Evolutionary conservation across 2,888 invertebrate species (phyloP).

Genomic region (Himalopsyche kuldschensis): DNA sequence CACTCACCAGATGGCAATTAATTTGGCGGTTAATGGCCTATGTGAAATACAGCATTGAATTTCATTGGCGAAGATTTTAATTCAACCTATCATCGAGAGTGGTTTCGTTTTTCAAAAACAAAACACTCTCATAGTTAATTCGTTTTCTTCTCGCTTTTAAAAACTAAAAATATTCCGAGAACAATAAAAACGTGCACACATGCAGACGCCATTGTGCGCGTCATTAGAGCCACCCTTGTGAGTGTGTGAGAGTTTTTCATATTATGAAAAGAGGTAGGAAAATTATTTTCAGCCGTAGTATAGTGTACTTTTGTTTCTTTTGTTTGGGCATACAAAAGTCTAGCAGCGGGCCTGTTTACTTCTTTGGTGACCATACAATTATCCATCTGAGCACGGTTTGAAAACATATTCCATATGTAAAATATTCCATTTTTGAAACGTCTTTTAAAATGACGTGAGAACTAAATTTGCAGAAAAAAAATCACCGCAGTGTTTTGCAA

Average conservation of each 20-base stretch:
- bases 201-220: background rate
- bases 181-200: background rate
- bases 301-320: background rate
- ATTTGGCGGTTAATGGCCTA: no score
- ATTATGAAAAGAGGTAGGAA: background rate
- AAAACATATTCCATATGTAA: no score
- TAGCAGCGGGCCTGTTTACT: background rate
- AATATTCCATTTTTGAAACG: no score
- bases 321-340: background rate
- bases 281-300: background rate
- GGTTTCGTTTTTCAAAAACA: background rate
- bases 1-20: no score
- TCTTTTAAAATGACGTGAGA: no score
- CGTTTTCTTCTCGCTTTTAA: background rate
- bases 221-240: background rate
- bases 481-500: no score
- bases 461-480: no score
- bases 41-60: no score
- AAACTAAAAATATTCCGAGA: background rate
- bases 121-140: background rate
- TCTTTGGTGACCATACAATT: background rate
- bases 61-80: background rate
- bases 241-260: background rate
- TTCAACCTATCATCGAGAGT: background rate
- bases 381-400: no score